Evolutionary conservation across 2,888 invertebrate genomes (phyloP), one percentile per base, ranked within the genome.

Genomic region (Noctua janthina): DNA sequence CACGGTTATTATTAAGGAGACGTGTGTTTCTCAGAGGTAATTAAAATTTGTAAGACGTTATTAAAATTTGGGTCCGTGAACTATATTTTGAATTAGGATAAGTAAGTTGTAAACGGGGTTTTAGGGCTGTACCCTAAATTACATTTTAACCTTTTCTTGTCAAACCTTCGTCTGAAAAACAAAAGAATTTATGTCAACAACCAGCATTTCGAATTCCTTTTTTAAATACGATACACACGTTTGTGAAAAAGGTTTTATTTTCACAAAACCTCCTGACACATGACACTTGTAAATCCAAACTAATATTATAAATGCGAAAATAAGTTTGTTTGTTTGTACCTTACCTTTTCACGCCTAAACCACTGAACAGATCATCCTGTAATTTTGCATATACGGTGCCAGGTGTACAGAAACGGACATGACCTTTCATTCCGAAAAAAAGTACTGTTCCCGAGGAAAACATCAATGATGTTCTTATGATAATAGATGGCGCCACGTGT

Each of bases 21-120:
- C 46, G 11, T 20, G 13, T 43, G 51, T 51, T 46, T 69, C 51
- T 62, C 17, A 59, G 62, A 67, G 54, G 20, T 72, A 68, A 68
- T 35, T 29, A 39, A 39, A 68, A 72, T 71, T 67, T 76, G 49
- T n/a, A 43, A 62, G 17, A 29, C 39, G 17, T 84, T 78, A 67
- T 29, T 71, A 23, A 59, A 51, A 66, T 15, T 51, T 59, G 15
- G 39, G 46, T 49, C 39, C 2, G 10, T 56, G 15, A 29, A 81
- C 71, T 59, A 56, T 46, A 39, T 71, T 66, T 6, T 4, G 3
- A 71, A 39, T 51, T 66, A n/a, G 23, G 10, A n/a, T 68, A 68
- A 39, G 15, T 62, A 15, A 20, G 3, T 23, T 43, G 17, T 59
- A 35, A 51, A 35, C 68, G 15, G n/a, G 20, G 5, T 51, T 15